Base-by-base conservation (phyloP, 1,140 invertebrate genomes). In the Bombus cullumanus region DNA sequence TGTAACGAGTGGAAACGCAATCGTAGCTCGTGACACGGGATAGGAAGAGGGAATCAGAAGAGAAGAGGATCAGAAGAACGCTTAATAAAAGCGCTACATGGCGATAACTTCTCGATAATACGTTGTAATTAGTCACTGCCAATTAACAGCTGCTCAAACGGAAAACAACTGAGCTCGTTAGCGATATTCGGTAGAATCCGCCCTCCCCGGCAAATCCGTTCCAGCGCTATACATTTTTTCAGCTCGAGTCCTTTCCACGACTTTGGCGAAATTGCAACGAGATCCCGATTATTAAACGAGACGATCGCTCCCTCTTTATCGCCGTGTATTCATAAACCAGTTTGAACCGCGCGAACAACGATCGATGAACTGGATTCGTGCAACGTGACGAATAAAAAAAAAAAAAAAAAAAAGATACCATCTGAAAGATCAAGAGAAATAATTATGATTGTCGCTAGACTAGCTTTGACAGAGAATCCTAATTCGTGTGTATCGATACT, bases 81-180 rank as follows among this genome's bases (percentile, higher is more conserved):
- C 64, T 82, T 64, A 69, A 89, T 88, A 92, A 93, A 91, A 90
- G 90, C 86, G 88, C 72, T 43, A 25, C 84, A 66, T 64, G 39
- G 66, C 82, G 94, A 95, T 95, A 95, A 94, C 91, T 93, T 77
- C 75, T 75, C 89, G 94, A 94, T 95, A 95, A 94, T 90, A 85
- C 87, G 81, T 88, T 79, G 94, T 94, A 95, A 95, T 95, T 95
- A 95, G 95, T 95, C 95, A 95, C 93, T 95, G 95, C 93, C 94
- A 95, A 95, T 95, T 95, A 95, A 95, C 94, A 94, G 92, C 92
- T 94, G 94, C 94, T 94, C 92, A 94, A 94, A 94, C 93, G 93
- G 94, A 95, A 95, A 95, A 95, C 93, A 94, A 95, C 94, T 90
- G 91, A 88, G 80, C 91, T 90, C 90, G 91, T 93, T 93, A 93